These are phyloP conservation scores for Drosophila paucipuncta DNA, from an alignment of 2,888 invertebrate species.

Conservation along the genomic window DNA sequence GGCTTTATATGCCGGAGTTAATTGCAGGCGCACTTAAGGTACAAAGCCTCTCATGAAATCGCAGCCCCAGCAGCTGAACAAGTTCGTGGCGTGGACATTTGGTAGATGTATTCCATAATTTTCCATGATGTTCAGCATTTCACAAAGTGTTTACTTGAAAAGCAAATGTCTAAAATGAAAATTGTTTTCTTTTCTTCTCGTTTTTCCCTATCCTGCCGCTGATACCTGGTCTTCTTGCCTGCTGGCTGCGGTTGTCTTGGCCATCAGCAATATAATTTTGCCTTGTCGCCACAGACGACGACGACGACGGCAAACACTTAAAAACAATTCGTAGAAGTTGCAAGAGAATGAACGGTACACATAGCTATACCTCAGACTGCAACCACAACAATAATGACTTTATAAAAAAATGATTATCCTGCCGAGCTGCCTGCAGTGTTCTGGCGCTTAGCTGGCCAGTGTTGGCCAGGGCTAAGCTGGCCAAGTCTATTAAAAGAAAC, in stretches of 20 bases:
- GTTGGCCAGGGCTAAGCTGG: slow-evolving; percentile 21
- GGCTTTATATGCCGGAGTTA: slow-evolving; percentile 44
- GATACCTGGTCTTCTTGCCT: slow-evolving; percentile 13
- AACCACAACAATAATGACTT: slow-evolving; percentile 77
- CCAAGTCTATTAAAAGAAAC: slow-evolving; percentile 62
- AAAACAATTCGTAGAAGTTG: slow-evolving; percentile 65
- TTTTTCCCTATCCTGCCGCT: background rate
- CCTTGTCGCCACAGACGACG: slow-evolving; percentile 49
- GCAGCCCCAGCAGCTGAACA: slow-evolving; percentile 15
- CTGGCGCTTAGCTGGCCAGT: slow-evolving; percentile 17
- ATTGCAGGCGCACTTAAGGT: slow-evolving; percentile 58
- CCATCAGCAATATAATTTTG: slow-evolving; percentile 72
- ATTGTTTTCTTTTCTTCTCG: slow-evolving; percentile 69
- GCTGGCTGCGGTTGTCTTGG: slow-evolving; percentile 47
- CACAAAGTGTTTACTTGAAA: slow-evolving; percentile 67
- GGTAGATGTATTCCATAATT: slow-evolving; percentile 52
- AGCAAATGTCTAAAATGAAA: slow-evolving; percentile 71
- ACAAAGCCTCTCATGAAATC: slow-evolving; percentile 42
- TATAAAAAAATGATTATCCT: slow-evolving; percentile 80
- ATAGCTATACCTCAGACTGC: slow-evolving; percentile 47
- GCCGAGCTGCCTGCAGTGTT: slow-evolving; percentile 50
- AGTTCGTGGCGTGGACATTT: background rate
- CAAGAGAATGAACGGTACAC: slow-evolving; percentile 6
- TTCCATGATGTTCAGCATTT: slow-evolving; percentile 62
- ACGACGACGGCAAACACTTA: slow-evolving; percentile 75